phyloP scores from a whole-genome alignment of 2,113 vertebrate species.

The Dipodomys spectabilis region DNA sequence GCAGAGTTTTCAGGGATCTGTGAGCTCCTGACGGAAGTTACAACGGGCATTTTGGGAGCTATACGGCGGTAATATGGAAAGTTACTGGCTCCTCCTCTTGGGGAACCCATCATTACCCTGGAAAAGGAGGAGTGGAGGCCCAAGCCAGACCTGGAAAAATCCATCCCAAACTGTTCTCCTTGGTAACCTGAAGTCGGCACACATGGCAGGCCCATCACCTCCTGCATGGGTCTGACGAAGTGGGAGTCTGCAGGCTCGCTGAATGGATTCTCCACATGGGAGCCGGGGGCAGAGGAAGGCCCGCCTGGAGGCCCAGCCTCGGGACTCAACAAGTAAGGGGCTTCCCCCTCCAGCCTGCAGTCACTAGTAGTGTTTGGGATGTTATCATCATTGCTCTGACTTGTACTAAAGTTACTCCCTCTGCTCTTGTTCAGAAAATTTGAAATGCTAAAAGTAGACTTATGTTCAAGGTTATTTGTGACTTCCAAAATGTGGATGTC shows the following conservation, averaged over 20 bases:
- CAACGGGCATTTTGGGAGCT: conserved; percentile 93
- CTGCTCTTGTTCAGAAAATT: conserved; percentile 93
- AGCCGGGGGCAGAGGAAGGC: conserved; percentile 86
- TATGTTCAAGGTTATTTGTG: conserved; percentile 88
- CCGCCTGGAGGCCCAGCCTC: conserved; percentile 85
- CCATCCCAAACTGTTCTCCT: conserved; percentile 92
- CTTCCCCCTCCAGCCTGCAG: conserved; percentile 89
- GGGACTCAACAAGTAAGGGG: conserved; percentile 91
- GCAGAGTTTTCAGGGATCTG: conserved; percentile 90
- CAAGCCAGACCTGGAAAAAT: conserved; percentile 93
- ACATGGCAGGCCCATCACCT: conserved; percentile 89
- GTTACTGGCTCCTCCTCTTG: conserved; percentile 87
- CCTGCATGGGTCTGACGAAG: conserved; percentile 92
- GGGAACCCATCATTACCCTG: conserved; percentile 88
- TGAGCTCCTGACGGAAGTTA: conserved; percentile 89
- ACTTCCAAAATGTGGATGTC: conserved; percentile 92
- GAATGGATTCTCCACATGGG: conserved; percentile 89
- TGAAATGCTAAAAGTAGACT: conserved; percentile 93
- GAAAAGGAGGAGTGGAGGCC: conserved; percentile 93
- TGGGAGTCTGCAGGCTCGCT: conserved; percentile 90
- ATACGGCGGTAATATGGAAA: conserved; percentile 96
- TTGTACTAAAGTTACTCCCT: conserved; percentile 78
- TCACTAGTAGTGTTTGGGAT: conserved; percentile 95
- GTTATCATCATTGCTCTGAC: conserved; percentile 88
- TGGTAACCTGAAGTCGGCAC: conserved; percentile 87